phyloP scores from a whole-genome alignment of 2,797 vertebrate species.

The Florisuga fusca region DNA sequence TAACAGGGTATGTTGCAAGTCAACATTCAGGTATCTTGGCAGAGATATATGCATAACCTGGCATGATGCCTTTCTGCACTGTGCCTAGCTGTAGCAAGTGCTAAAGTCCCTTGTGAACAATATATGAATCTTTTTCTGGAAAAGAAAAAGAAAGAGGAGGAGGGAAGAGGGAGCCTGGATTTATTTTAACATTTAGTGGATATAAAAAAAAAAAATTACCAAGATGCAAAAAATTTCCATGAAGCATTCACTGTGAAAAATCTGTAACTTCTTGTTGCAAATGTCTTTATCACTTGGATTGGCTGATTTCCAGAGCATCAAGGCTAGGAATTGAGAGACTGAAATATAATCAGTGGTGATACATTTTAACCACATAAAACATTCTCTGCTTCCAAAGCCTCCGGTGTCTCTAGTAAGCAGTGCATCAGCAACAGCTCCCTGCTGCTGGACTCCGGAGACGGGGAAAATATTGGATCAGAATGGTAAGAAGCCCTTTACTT shows the following conservation, averaged over 20 bases:
- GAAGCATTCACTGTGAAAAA: constrained; percentile 52
- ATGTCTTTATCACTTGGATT: constrained; percentile 60
- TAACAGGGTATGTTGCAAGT: constrained; percentile 56
- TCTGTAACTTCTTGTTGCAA: constrained; percentile 60
- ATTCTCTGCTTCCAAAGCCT: constrained; percentile 70
- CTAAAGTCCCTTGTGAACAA: constrained; percentile 46
- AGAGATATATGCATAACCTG: neutral
- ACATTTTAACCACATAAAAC: constrained; percentile 75
- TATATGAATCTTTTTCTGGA: constrained; percentile 29
- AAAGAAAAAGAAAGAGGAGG: constrained; percentile 13
- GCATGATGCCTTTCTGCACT: constrained; percentile 52
- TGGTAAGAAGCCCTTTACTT: constrained; percentile 79
- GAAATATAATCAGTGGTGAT: constrained; percentile 77
- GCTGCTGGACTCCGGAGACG: constrained; percentile 59
- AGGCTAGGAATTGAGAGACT: constrained; percentile 75
- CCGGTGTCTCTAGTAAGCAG: constrained; percentile 67
- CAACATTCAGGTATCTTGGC: constrained; percentile 68
- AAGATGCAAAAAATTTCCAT: constrained; percentile 46
- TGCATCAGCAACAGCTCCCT: constrained; percentile 69
- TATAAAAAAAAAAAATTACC: constrained; percentile 54
- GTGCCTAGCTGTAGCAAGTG: constrained; percentile 55
- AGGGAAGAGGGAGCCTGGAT: constrained; percentile 11
- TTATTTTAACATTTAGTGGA: constrained; percentile 58
- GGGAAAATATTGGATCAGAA: constrained; percentile 55
- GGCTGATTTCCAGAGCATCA: constrained; percentile 78